phyloP scores from a whole-genome alignment of 2,797 vertebrate species.

The Scolopax bukidnonensis region DNA sequence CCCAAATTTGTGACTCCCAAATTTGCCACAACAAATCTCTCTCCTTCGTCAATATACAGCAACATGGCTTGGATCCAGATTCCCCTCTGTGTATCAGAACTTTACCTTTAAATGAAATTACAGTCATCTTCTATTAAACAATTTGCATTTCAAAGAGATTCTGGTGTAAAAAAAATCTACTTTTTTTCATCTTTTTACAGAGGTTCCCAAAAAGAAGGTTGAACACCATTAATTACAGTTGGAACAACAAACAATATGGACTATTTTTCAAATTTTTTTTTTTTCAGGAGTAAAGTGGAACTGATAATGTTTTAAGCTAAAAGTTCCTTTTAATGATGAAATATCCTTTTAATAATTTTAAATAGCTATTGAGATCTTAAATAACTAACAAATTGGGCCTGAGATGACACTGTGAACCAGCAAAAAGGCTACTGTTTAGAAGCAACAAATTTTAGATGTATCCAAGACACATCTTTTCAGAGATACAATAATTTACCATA shows the following conservation, averaged over 20 bases:
- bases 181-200: background rate
- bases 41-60: background rate
- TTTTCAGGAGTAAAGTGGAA: background rate
- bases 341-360: background rate
- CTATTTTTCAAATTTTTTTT: background rate
- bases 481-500: background rate
- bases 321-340: background rate
- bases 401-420: background rate
- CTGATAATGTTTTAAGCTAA: background rate
- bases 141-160: background rate
- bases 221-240: background rate
- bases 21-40: background rate
- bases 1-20: background rate
- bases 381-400: background rate
- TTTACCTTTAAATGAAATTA: background rate
- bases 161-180: background rate
- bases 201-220: rapidly evolving
- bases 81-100: background rate
- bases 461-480: background rate
- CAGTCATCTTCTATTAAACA: rapidly evolving
- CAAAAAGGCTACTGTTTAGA: background rate
- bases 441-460: background rate
- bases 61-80: background rate
- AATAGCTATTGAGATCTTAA: background rate
- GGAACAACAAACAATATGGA: background rate